Conservation (phyloP, 2,113 vertebrate species). For the Zapornia atra region DNA sequence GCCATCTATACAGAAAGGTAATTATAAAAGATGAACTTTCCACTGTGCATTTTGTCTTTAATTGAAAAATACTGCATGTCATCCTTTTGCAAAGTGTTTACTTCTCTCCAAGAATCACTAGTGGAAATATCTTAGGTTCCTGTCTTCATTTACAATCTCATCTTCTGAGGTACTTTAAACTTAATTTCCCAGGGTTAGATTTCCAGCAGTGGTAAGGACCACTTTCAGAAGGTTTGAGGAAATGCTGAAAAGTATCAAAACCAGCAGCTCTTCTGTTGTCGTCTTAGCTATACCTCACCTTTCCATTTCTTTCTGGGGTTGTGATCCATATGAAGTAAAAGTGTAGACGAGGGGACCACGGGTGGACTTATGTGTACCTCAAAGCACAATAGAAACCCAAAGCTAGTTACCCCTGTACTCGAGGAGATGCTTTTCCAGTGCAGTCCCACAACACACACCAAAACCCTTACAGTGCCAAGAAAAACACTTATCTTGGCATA, state of each 20-base stretch:
- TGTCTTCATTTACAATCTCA: neutral
- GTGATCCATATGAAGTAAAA: neutral
- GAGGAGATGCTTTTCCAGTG: neutral
- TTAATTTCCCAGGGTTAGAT: neutral
- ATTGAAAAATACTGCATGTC: neutral
- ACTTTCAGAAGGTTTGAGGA: neutral
- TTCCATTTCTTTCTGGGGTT: neutral
- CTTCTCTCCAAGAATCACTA: neutral
- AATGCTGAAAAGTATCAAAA: neutral
- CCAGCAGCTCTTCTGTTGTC: neutral
- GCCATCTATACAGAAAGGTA: neutral
- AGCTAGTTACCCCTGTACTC: accelerated
- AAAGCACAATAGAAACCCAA: neutral
- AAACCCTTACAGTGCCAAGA: neutral
- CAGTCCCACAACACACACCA: neutral
- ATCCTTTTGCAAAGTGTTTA: neutral
- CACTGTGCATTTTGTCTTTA: neutral
- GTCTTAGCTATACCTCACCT: neutral
- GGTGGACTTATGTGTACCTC: neutral
- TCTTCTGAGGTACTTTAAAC: neutral
- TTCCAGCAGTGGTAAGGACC: neutral
- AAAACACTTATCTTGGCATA: neutral
- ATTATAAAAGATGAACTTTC: neutral
- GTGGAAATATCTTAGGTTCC: neutral
- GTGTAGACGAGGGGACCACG: neutral